Conservation (phyloP, 2,888 invertebrate genomes). For the Micoletzkya japonica region DNA sequence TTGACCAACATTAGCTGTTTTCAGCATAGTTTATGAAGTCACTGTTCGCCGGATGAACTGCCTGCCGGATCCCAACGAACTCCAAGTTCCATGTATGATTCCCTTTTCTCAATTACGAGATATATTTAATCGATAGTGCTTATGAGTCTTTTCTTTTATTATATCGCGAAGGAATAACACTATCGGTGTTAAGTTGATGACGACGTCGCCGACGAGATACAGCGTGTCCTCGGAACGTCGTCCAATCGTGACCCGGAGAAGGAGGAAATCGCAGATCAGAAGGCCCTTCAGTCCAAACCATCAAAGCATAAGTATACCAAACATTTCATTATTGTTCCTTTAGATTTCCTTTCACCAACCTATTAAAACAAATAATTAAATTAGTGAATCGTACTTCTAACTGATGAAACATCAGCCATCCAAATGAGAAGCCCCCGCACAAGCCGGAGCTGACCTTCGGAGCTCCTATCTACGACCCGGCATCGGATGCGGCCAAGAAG, state of each 20-base stretch:
- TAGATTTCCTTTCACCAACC: too few relatives aligned
- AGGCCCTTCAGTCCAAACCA: too few relatives aligned
- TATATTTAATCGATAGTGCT: neutral
- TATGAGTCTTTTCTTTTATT: neutral
- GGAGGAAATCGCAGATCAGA: neutral
- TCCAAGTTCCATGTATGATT: constrained; percentile 53
- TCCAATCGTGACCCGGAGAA: constrained; percentile 1
- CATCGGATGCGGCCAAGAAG: neutral
- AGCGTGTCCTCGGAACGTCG: constrained; percentile 26
- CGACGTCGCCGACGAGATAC: constrained; percentile 25
- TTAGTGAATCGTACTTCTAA: neutral
- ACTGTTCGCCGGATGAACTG: constrained; percentile 63
- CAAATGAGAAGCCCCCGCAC: neutral
- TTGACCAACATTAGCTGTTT: too few relatives aligned
- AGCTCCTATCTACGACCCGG: constrained; percentile 26
- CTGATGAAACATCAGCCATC: neutral
- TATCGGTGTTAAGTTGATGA: constrained; percentile 23
- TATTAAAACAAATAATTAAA: constrained; percentile 4
- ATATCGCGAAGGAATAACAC: neutral
- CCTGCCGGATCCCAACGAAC: constrained; percentile 60
- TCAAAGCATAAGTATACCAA: neutral
- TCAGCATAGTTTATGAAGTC: constrained; percentile 55
- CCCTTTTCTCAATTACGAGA: neutral
- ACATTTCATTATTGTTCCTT: neutral
- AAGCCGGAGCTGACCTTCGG: constrained; percentile 22